These are phyloP conservation scores for Bombus confusus DNA, from an alignment of 1,140 invertebrate genomes.

Conservation along the genomic window DNA sequence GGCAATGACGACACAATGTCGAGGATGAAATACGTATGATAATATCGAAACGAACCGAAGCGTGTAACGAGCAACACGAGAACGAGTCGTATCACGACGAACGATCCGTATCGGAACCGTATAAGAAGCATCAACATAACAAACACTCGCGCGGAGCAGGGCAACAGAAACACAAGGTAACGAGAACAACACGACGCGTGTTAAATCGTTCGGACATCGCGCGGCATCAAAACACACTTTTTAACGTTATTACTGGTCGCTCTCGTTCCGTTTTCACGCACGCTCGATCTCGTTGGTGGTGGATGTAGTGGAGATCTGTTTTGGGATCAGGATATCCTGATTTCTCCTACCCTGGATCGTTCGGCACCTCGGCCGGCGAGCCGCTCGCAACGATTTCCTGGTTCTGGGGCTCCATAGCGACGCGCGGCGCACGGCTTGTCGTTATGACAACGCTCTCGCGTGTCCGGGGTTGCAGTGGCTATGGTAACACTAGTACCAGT, in stretches of 20 bases:
- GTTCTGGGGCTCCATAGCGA: constrained; percentile 87
- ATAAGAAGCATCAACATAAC: constrained; percentile 52
- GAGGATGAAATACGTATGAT: background rate
- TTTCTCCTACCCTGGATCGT: constrained; percentile 91
- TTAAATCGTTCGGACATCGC: constrained; percentile 32
- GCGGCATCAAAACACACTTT: constrained; percentile 61
- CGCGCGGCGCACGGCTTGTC: constrained; percentile 68
- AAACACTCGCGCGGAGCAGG: constrained; percentile 60
- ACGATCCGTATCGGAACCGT: constrained; percentile 13
- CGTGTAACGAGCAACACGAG: background rate
- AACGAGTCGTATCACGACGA: background rate
- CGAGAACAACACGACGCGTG: constrained; percentile 39
- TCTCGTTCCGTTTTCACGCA: constrained; percentile 46
- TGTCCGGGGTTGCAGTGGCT: constrained; percentile 47
- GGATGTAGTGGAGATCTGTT: constrained; percentile 53
- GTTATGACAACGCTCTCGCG: constrained; percentile 62
- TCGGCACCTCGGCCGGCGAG: constrained; percentile 92
- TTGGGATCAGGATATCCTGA: constrained; percentile 24
- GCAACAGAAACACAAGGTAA: constrained; percentile 62
- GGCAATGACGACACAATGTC: background rate
- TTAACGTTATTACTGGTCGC: constrained; percentile 25
- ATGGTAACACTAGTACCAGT: constrained; percentile 22
- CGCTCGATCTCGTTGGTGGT: constrained; percentile 65
- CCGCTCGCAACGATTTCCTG: constrained; percentile 88
- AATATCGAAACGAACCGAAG: constrained; percentile 11